Conservation (phyloP, 2,888 invertebrate genomes). For the Acrocera orbiculus region DNA sequence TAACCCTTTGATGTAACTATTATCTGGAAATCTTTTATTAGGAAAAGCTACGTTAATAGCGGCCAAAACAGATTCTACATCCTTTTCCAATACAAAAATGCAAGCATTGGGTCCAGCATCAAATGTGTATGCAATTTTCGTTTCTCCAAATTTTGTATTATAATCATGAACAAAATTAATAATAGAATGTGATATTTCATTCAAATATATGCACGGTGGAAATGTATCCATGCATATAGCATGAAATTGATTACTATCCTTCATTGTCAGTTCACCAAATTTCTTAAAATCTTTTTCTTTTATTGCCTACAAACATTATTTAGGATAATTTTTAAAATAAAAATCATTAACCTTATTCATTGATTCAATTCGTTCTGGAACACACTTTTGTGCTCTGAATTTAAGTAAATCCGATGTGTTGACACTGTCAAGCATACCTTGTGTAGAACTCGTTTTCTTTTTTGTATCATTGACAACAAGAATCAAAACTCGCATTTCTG, state of each 20-base stretch:
- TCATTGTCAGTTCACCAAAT: conserved; percentile 91
- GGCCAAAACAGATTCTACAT: conserved; percentile 49
- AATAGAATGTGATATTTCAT: conserved; percentile 66
- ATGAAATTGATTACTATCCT: conserved; percentile 95
- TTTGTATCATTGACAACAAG: conserved; percentile 69
- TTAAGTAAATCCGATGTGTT: conserved; percentile 69
- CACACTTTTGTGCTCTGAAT: conserved; percentile 50
- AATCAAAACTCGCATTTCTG: conserved; percentile 73
- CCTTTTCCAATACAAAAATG: conserved; percentile 59
- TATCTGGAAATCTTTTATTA: conserved; percentile 26
- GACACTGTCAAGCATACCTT: conserved; percentile 70
- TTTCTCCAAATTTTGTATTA: conserved; percentile 48
- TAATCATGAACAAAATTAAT: conserved; percentile 65
- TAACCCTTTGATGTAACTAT: conserved; percentile 41
- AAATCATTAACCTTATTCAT: conserved; percentile 28
- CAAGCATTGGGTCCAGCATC: conserved; percentile 98
- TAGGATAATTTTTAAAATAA: not conserved
- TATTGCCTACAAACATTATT: conserved; percentile 26
- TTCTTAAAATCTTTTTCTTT: conserved; percentile 51
- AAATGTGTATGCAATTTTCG: conserved; percentile 85
- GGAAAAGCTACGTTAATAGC: conserved; percentile 60
- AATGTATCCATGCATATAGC: conserved; percentile 83
- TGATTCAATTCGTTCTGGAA: conserved; percentile 48
- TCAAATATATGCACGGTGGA: conserved; percentile 89
- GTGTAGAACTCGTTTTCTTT: conserved; percentile 73